Evolutionary conservation across 53 echinoderm and acorn worm species (phyloP).

Genomic region (Crossaster papposus): DNA sequence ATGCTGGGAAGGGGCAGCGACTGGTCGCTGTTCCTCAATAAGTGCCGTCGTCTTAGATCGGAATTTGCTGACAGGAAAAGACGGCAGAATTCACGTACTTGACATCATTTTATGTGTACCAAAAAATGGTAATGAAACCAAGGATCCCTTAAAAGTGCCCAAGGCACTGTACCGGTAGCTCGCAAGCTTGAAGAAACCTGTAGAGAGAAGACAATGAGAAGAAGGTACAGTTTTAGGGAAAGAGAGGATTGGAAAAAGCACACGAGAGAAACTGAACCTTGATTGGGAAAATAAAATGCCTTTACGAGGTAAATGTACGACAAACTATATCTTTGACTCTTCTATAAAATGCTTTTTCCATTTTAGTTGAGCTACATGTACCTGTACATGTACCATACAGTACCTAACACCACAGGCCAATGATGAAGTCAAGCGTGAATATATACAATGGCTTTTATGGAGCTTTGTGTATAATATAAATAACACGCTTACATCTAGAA

Average conservation of each 20-base stretch:
- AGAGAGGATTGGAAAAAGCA: background rate
- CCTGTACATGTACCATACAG: too few species aligned
- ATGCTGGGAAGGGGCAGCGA: constrained; percentile 49
- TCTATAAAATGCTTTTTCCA: too few species aligned
- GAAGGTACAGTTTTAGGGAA: too few species aligned
- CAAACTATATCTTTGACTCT: too few species aligned
- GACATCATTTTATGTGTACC: background rate
- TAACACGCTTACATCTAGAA: background rate
- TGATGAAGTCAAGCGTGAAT: background rate
- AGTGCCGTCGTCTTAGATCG: constrained; percentile 14
- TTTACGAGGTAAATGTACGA: too few species aligned
- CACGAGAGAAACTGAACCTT: background rate
- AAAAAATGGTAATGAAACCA: too few species aligned
- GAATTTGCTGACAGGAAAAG: background rate
- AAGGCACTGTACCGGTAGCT: too few species aligned
- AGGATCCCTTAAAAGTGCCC: too few species aligned
- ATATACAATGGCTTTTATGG: background rate
- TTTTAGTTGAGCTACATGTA: too few species aligned
- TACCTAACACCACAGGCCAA: too few species aligned
- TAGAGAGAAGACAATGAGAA: background rate
- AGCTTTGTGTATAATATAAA: background rate
- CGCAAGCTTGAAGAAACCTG: too few species aligned
- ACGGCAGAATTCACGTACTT: background rate
- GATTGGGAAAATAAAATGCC: too few species aligned
- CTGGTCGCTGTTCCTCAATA: constrained; percentile 48